Conservation (phyloP, 2,113 vertebrate species). For the Istiophorus platypterus region DNA sequence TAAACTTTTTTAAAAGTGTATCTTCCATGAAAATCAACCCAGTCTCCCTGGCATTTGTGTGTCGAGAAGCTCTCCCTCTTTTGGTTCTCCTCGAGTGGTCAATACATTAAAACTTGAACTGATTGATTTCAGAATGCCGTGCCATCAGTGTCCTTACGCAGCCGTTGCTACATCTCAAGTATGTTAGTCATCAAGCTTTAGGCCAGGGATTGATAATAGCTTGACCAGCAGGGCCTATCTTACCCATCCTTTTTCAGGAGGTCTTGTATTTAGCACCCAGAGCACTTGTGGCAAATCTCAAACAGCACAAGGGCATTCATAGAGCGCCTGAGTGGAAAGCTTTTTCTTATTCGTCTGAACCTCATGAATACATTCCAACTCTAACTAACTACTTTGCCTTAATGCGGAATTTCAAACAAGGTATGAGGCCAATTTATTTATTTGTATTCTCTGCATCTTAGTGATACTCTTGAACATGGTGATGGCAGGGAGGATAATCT, state of each 20-base stretch:
- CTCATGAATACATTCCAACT: conserved; percentile 86
- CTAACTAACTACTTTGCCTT: conserved; percentile 84
- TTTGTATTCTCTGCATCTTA: conserved; percentile 82
- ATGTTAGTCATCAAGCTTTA: conserved; percentile 84
- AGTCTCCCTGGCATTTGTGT: conserved; percentile 75
- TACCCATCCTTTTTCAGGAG: conserved; percentile 85
- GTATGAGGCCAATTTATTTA: conserved; percentile 85
- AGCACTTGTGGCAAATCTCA: conserved; percentile 84
- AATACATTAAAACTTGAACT: conserved; percentile 89
- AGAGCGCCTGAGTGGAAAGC: conserved; percentile 82
- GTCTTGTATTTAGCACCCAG: conserved; percentile 84
- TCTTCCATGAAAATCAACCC: conserved; percentile 81
- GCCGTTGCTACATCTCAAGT: conserved; percentile 85
- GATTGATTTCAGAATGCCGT: conserved; percentile 86
- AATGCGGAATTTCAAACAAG: conserved; percentile 85
- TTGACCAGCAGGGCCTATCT: conserved; percentile 85
- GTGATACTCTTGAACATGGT: conserved; percentile 80
- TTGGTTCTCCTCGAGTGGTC: conserved; percentile 80
- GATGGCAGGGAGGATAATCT: conserved; percentile 81
- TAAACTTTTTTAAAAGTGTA: conserved; percentile 83
- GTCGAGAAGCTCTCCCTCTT: conserved; percentile 81
- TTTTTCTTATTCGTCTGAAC: conserved; percentile 79
- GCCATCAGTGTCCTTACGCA: conserved; percentile 81
- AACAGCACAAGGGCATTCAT: conserved; percentile 84
- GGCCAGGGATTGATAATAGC: conserved; percentile 86